Percentiles rank a stretch among this genome's conserved stretches.
Conservation (phyloP, 2,888 invertebrate species). For the Andricus curvator region DNA sequence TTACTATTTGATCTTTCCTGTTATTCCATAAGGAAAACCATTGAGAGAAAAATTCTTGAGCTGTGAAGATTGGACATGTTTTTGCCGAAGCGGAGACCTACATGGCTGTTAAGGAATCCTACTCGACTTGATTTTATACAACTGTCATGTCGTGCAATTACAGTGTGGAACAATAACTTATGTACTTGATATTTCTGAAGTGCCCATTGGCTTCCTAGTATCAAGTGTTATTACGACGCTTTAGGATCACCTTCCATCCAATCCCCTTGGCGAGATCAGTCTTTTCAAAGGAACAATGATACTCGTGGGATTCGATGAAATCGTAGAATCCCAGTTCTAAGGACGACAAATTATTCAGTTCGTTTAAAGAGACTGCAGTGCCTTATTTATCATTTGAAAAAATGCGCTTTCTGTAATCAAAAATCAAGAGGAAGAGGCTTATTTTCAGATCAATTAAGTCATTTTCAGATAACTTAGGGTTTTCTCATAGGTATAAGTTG, state of each 20-base stretch:
- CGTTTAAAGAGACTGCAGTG: neutral
- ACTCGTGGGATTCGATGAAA: neutral
- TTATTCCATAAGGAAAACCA: too few species aligned
- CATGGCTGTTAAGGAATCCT: too few species aligned
- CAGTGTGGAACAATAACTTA: neutral
- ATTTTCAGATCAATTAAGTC: neutral
- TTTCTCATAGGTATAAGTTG: too few species aligned
- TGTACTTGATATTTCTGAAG: neutral
- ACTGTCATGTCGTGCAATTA: neutral
- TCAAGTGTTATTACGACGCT: constrained; percentile 3
- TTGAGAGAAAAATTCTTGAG: too few species aligned
- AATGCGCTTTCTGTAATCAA: neutral
- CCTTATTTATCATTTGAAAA: neutral
- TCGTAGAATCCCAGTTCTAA: neutral
- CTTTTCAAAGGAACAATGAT: neutral
- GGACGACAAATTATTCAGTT: neutral
- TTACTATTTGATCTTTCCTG: too few species aligned
- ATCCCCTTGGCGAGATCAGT: neutral
- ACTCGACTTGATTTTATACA: neutral
- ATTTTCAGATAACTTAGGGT: too few species aligned
- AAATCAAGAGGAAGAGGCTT: neutral
- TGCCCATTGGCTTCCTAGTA: constrained; percentile 7
- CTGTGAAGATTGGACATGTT: too few species aligned
- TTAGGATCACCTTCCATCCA: constrained; percentile 1
- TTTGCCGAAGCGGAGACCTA: too few species aligned